Conservation (phyloP, 2,888 invertebrate species). For the Drosophila mettleri region DNA sequence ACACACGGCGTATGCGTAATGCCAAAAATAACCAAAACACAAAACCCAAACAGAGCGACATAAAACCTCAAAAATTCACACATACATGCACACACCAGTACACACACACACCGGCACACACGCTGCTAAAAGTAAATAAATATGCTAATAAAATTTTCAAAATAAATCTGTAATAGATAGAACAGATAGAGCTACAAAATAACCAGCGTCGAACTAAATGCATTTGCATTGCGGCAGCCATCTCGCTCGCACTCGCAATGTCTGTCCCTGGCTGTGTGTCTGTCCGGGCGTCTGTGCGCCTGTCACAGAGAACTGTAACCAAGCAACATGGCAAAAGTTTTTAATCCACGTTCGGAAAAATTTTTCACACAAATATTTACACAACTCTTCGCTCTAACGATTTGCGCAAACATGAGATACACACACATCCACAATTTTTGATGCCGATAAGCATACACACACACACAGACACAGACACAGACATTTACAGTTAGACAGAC, state of each 20-base stretch:
- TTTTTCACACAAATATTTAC: constrained; percentile 81
- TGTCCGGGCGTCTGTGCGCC: constrained; percentile 16
- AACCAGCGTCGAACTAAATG: constrained; percentile 65
- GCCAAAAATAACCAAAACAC: constrained; percentile 71
- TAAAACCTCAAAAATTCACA: constrained; percentile 42
- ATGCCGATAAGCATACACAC: constrained; percentile 55
- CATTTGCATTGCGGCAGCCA: constrained; percentile 35
- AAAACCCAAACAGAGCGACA: constrained; percentile 51
- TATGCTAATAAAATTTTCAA: constrained; percentile 79
- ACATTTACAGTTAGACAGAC: constrained; percentile 71
- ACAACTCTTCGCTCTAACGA: constrained; percentile 81
- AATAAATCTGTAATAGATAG: constrained; percentile 79
- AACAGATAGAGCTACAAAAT: constrained; percentile 73
- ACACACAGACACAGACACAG: constrained; percentile 26
- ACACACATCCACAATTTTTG: constrained; percentile 57
- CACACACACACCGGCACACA: constrained; percentile 12
- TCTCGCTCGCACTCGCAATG: neutral
- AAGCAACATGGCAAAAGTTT: constrained; percentile 76
- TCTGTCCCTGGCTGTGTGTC: constrained; percentile 1
- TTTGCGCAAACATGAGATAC: constrained; percentile 75
- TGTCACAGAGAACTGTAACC: constrained; percentile 59
- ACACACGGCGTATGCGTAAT: constrained; percentile 69
- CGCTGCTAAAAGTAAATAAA: constrained; percentile 69
- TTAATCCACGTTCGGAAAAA: constrained; percentile 80
- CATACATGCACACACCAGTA: constrained; percentile 6